Percentiles rank a stretch among this genome's conserved stretches.
Conservation (phyloP, 2,797 vertebrate genomes). For the Urophycis tenuis region DNA sequence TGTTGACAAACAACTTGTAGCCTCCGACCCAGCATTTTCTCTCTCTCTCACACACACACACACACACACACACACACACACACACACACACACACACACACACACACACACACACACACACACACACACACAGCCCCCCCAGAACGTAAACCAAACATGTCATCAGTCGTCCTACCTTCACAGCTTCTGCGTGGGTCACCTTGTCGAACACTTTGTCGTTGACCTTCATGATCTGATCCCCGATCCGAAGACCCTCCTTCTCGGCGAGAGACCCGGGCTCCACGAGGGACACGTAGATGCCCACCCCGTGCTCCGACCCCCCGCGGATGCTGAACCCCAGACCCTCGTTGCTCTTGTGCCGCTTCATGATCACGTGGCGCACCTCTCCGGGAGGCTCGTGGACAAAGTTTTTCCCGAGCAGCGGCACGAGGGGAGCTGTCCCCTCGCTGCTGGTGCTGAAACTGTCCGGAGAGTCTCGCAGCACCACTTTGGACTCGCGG, state of each 20-base stretch:
- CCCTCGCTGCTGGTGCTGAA: slow-evolving; percentile 74
- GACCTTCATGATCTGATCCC: slow-evolving; percentile 93
- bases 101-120: neutral
- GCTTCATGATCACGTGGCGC: slow-evolving; percentile 81
- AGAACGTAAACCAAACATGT: neutral
- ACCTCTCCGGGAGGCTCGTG: slow-evolving; percentile 76
- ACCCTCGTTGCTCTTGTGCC: slow-evolving; percentile 89
- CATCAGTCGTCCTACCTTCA: slow-evolving; percentile 75
- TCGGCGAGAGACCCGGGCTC: slow-evolving; percentile 93
- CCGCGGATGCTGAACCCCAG: slow-evolving; percentile 97
- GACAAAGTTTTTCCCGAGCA: slow-evolving; percentile 70
- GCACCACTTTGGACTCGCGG: slow-evolving; percentile 59
- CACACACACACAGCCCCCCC: neutral
- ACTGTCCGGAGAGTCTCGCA: slow-evolving; percentile 67
- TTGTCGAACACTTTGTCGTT: slow-evolving; percentile 88
- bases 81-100: slow-evolving; percentile 4
- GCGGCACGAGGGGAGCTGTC: slow-evolving; percentile 69
- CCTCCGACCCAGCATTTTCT: no score
- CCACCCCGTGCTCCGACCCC: slow-evolving; percentile 93
- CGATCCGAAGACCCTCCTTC: slow-evolving; percentile 85
- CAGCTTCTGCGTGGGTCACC: slow-evolving; percentile 89
- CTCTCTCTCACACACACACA: no score
- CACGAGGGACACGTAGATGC: slow-evolving; percentile 95
- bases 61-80: neutral
- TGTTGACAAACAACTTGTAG: no score